A percentile compares a stretch with the other conserved stretches of the same genome.
phyloP scores from a whole-genome alignment of 2,797 vertebrate species.

The Pagetopsis macropterus region DNA sequence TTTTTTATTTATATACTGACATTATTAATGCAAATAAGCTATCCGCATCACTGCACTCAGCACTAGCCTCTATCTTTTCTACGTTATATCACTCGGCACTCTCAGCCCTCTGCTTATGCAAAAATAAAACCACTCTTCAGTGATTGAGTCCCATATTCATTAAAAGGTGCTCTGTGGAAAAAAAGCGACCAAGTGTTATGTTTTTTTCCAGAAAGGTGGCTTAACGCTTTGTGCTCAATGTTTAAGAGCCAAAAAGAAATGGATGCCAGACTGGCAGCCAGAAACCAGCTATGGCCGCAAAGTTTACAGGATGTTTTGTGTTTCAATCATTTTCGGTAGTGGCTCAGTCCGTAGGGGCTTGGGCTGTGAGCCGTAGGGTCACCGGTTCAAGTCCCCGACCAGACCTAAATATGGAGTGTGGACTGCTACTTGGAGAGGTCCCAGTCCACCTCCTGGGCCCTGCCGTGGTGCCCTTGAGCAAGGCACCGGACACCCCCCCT shows the following conservation, averaged over 20 bases:
- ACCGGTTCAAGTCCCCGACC: too few relatives aligned
- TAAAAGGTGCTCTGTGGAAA: slow-evolving; percentile 27
- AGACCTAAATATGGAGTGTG: too few relatives aligned
- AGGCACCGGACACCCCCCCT: too few relatives aligned
- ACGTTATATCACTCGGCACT: slow-evolving; percentile 11
- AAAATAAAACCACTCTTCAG: background rate
- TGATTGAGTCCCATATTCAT: slow-evolving; percentile 9
- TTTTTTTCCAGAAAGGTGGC: slow-evolving; percentile 34
- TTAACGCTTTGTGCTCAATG: slow-evolving; percentile 14
- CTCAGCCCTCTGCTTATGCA: background rate
- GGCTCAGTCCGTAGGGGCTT: too few relatives aligned
- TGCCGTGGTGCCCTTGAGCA: too few relatives aligned
- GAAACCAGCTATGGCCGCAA: slow-evolving; percentile 13
- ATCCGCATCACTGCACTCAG: slow-evolving; percentile 19
- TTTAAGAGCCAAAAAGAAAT: slow-evolving; percentile 24
- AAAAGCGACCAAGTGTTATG: slow-evolving; percentile 31
- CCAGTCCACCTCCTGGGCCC: too few relatives aligned
- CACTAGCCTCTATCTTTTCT: background rate
- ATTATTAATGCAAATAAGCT: slow-evolving; percentile 38
- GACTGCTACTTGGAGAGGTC: too few relatives aligned
- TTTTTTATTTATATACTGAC: slow-evolving; percentile 23
- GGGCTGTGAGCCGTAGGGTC: too few relatives aligned
- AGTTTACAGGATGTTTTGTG: slow-evolving; percentile 13
- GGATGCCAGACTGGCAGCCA: slow-evolving; percentile 28
- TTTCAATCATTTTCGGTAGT: slow-evolving; percentile 26